phyloP scores from a whole-genome alignment of 1,140 invertebrate genomes.

The Drosophila tristis region DNA sequence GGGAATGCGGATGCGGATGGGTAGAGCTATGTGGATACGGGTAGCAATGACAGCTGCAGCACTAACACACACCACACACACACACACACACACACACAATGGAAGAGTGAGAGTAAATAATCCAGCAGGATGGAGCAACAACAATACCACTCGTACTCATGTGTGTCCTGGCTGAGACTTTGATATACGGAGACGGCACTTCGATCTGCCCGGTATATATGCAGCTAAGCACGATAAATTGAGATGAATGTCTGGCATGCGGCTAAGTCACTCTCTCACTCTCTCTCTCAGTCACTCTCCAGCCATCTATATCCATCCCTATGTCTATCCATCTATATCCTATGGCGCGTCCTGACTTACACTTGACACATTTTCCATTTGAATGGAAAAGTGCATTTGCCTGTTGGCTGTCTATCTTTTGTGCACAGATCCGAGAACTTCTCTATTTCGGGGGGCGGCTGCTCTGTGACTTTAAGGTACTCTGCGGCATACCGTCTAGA shows the following conservation, averaged over 20 bases:
- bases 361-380: slow-evolving; percentile 33
- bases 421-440: too few species aligned
- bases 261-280: slow-evolving; percentile 35
- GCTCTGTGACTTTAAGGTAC: slow-evolving; percentile 3
- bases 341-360: slow-evolving; percentile 42
- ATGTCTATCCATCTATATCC: slow-evolving; percentile 28
- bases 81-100: slow-evolving; percentile 12
- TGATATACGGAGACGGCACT: slow-evolving; percentile 70
- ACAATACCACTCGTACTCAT: slow-evolving; percentile 2
- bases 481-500: slow-evolving; percentile 21
- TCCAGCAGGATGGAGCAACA: slow-evolving; percentile 4
- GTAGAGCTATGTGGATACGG: slow-evolving; percentile 3
- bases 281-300: background rate
- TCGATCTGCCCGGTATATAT: slow-evolving; percentile 62
- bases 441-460: background rate
- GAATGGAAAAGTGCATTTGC: slow-evolving; percentile 54
- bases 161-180: slow-evolving; percentile 28
- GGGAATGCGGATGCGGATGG: slow-evolving; percentile 21
- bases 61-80: slow-evolving; percentile 21
- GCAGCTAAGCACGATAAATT: slow-evolving; percentile 75
- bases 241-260: slow-evolving; percentile 74
- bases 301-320: slow-evolving; percentile 44
- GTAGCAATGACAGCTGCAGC: slow-evolving; percentile 35
- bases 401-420: slow-evolving; percentile 63
- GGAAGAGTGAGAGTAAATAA: slow-evolving; percentile 16